Evolutionary conservation across 2,113 vertebrate genomes (phyloP).

Genomic region (Balaeniceps rex): DNA sequence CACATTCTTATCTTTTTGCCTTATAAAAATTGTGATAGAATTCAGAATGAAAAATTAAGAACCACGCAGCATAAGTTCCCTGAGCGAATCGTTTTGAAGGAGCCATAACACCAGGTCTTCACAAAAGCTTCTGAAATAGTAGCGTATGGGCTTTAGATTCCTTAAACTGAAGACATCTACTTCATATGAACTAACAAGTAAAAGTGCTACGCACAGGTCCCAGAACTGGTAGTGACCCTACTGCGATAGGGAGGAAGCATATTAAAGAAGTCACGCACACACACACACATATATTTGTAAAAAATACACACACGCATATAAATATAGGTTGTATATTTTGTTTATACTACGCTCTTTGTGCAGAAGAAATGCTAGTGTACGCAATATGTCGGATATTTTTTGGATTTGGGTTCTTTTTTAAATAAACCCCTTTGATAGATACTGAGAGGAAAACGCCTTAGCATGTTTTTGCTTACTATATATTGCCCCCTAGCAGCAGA

Average conservation of each 20-base stretch:
- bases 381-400: background rate
- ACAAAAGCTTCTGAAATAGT: background rate
- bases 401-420: background rate
- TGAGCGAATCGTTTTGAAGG: fast-evolving
- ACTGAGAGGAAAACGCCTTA: background rate
- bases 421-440: too few relatives aligned
- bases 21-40: background rate
- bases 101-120: background rate
- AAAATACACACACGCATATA: fast-evolving
- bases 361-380: background rate
- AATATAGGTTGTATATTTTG: background rate
- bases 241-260: background rate
- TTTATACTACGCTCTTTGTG: background rate
- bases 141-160: background rate
- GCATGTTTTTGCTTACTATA: background rate
- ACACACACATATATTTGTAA: fast-evolving
- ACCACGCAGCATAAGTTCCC: background rate
- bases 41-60: background rate
- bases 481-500: constrained; percentile 58
- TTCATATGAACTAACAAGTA: background rate
- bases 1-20: background rate
- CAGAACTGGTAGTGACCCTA: background rate
- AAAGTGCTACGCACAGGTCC: background rate
- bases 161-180: background rate
- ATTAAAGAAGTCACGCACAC: background rate